These are phyloP conservation scores for Nematolebias whitei DNA, from an alignment of 2,113 vertebrate species.

Conservation along the genomic window DNA sequence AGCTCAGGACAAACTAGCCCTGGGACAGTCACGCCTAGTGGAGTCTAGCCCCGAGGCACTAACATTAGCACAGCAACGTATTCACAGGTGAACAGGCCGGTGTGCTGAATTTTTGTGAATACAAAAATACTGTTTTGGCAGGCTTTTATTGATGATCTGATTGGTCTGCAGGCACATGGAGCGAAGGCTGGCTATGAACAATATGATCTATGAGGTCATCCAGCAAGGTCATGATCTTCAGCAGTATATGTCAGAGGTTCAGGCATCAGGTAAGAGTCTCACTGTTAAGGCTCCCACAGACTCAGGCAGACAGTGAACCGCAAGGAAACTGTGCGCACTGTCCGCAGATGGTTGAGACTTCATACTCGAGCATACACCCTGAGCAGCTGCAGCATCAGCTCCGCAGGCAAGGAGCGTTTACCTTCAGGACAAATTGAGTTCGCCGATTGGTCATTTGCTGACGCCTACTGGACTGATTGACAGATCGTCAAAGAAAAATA, in stretches of 20 bases:
- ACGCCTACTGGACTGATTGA: too few species aligned
- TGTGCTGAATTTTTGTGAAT: not conserved
- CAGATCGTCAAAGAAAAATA: too few species aligned
- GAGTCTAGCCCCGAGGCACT: constrained; percentile 68
- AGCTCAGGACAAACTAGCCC: constrained; percentile 59
- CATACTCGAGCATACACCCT: too few species aligned
- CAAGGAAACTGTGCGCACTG: too few species aligned
- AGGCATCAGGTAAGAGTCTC: constrained; percentile 88
- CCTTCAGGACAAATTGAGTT: too few species aligned
- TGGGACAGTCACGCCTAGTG: constrained; percentile 59
- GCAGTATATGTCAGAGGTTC: constrained; percentile 96
- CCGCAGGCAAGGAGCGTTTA: too few species aligned
- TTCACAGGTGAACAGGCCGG: constrained; percentile 76
- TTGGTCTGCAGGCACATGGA: constrained; percentile 86
- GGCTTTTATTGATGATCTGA: not conserved
- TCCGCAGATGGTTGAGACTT: too few species aligned
- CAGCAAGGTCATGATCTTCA: constrained; percentile 98
- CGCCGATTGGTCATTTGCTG: too few species aligned
- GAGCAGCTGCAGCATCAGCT: too few species aligned
- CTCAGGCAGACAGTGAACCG: too few species aligned
- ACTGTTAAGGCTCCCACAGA: not conserved
- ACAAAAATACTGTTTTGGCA: not conserved
- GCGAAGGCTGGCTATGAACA: constrained; percentile 95
- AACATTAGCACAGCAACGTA: constrained; percentile 88
- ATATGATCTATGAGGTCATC: constrained; percentile 97